phyloP scores from a whole-genome alignment of 1,140 invertebrate genomes.

The Papilio glaucus region DNA sequence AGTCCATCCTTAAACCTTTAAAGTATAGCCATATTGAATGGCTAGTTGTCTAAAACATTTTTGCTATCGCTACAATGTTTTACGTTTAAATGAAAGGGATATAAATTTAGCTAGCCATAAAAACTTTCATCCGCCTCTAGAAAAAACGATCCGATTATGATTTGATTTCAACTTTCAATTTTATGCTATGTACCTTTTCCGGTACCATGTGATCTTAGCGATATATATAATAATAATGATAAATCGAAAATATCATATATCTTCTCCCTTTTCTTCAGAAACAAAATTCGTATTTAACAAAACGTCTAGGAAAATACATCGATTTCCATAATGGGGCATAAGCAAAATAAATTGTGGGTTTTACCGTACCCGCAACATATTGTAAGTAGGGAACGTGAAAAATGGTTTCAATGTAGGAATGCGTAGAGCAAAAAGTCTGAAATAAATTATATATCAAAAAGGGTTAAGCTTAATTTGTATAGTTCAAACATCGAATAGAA shows the following conservation, averaged over 20 bases:
- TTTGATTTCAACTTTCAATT: too few species aligned
- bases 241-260: too few species aligned
- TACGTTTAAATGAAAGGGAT: too few species aligned
- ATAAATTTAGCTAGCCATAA: too few species aligned
- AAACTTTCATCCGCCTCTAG: too few species aligned
- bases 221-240: too few species aligned
- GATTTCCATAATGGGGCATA: slow-evolving; percentile 67
- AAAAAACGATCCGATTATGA: too few species aligned
- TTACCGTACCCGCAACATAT: slow-evolving; percentile 64
- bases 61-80: too few species aligned
- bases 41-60: too few species aligned
- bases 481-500: not conserved
- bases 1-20: not conserved
- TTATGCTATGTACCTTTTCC: too few species aligned
- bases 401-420: not conserved
- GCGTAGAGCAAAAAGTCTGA: not conserved
- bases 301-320: slow-evolving; percentile 7
- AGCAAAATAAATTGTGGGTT: slow-evolving; percentile 65
- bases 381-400: slow-evolving; percentile 63
- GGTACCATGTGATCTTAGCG: too few species aligned
- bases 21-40: too few species aligned
- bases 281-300: not conserved
- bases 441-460: slow-evolving; percentile 1
- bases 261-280: not conserved
- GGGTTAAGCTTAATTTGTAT: not conserved